Evolutionary conservation across 2,888 invertebrate species (phyloP), one percentile per base, ranked within the genome.

Genomic region (Calephelis perditalis): DNA sequence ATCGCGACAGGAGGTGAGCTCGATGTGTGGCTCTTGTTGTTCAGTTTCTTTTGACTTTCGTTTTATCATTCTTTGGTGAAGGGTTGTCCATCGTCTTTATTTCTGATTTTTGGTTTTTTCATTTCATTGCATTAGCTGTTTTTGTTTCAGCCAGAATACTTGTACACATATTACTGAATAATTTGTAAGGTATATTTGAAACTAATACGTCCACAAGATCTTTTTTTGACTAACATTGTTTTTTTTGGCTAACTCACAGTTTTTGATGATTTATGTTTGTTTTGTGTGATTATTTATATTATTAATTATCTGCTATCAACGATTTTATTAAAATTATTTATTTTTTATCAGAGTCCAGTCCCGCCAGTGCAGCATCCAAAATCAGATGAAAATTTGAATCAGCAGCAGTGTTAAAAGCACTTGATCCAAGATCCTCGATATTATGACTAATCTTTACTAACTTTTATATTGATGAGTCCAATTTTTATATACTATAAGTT

Each of bases 341-440:
- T 74, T 82, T 82, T 83, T 86, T 70, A 72, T 65, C 92, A 95
- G 95, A 95, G 94, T 89, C 95, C 95, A 75, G 87, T 93, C 79
- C 94, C 94, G 78, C 91, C 83, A 73, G 82, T 84, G 79, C 91
- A 89, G 79, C 87, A 86, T 76, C 93, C 93, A 78, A 93, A 93
- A 75, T 92, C 94, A 72, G 95, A 95, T 80, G 95, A 94, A 82
- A 95, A 95, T 90, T 91, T 95, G 87, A 95, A 95, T 87, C 93
- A 94, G 77, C 92, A 93, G 77, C 91, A 92, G 78, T 91, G 86
- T 86, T 92, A 92, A 83, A 75, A 72, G 60, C 63, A 66, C 63
- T 60, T 47, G 12, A 45, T 46, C n/a, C 11, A 12, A 46, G 36
- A 55, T 55, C 45, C 55, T 54, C 55, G 55, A 56, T 56, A 46